phyloP scores from a whole-genome alignment of 2,888 invertebrate species.

The Bugulina stolonifera region DNA sequence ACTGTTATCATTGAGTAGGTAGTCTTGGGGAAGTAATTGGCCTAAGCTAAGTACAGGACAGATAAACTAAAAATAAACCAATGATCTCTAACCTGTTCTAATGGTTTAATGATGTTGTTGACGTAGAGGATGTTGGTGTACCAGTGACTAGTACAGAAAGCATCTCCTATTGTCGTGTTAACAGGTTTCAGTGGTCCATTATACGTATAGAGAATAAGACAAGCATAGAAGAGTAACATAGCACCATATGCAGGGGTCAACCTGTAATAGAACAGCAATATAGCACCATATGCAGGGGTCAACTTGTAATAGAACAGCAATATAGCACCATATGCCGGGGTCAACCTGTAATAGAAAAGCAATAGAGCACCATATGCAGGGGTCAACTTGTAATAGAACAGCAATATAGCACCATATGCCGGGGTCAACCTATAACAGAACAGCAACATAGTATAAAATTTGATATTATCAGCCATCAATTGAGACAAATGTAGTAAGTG shows the following conservation, averaged over 20 bases:
- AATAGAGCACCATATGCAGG: conserved; percentile 1
- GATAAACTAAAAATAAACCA: not conserved
- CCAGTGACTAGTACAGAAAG: not conserved
- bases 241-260: conserved; percentile 15
- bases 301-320: not conserved
- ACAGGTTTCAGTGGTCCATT: not conserved
- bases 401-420: too few species aligned
- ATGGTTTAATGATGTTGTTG: not conserved
- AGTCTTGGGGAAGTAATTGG: too few species aligned
- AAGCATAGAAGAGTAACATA: conserved; percentile 5
- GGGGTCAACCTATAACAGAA: too few species aligned
- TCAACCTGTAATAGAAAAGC: conserved; percentile 2
- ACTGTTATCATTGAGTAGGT: not conserved
- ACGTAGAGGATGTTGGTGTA: not conserved
- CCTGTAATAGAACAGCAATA: not conserved
- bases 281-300: too few species aligned
- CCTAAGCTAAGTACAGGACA: too few species aligned
- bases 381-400: conserved; percentile 5
- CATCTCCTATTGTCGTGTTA: not conserved
- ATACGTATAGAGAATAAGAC: not conserved
- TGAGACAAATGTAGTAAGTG: too few species aligned
- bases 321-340: conserved; percentile 5
- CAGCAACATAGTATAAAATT: too few species aligned
- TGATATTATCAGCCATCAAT: too few species aligned
- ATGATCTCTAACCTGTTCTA: not conserved